Evolutionary conservation across 2,797 vertebrate species (phyloP).

Genomic region (Brachyalestes nurse): DNA sequence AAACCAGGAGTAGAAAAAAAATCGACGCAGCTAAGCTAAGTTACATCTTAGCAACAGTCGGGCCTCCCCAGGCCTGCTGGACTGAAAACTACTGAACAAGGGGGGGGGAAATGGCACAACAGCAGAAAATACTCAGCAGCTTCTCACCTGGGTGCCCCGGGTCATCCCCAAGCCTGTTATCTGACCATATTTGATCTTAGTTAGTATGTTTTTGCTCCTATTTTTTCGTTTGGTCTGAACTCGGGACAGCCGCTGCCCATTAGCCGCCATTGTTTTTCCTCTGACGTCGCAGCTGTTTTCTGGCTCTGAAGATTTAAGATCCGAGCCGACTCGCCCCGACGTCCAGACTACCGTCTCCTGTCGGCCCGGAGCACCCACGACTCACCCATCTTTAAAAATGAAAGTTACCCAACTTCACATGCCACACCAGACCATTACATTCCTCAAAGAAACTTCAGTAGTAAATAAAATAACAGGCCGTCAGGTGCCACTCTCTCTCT

Average conservation of each 20-base stretch:
- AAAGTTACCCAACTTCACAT: no score
- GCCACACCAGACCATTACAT: background rate
- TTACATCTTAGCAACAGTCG: conserved; percentile 24
- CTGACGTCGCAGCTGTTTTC: conserved; percentile 46
- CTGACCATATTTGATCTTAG: conserved; percentile 49
- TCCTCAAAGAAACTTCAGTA: background rate
- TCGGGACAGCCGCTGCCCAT: conserved; percentile 33
- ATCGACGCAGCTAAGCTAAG: background rate
- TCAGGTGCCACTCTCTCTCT: no score
- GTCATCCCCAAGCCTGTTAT: conserved; percentile 48
- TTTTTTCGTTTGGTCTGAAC: conserved; percentile 51
- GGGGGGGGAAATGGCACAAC: background rate
- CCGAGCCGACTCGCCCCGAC: background rate
- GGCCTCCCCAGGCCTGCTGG: conserved; percentile 36
- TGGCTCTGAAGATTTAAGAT: conserved; percentile 27
- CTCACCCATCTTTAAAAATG: background rate
- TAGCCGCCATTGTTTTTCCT: conserved; percentile 59
- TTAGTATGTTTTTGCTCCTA: conserved; percentile 53
- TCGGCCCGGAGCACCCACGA: conserved; percentile 4
- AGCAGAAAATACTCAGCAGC: background rate
- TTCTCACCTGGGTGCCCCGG: conserved; percentile 50
- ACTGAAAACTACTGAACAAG: background rate
- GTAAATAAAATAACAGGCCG: no score
- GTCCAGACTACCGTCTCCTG: background rate
- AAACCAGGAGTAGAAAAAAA: background rate